A percentile compares a stretch with the other conserved stretches of the same genome.
These are phyloP conservation scores for Mnemiopsis leidyi DNA, from an alignment of 37 sponge, comb jelly and placozoan species.

Conservation along the genomic window DNA sequence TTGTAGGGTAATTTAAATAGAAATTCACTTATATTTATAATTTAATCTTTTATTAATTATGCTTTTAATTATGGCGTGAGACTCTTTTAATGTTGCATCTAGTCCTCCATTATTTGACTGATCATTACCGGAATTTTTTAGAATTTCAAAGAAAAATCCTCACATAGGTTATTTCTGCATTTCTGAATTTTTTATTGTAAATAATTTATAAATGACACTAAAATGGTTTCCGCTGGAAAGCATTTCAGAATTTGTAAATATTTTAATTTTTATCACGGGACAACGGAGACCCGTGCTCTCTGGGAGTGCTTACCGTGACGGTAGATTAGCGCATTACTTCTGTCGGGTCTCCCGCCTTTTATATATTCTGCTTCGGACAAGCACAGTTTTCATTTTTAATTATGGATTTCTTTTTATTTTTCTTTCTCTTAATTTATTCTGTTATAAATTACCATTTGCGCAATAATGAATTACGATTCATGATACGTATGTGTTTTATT, in stretches of 20 bases:
- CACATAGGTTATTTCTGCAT: background rate
- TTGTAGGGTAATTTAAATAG: background rate
- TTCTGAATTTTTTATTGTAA: background rate
- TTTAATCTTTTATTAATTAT: background rate
- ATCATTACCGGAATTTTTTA: no score
- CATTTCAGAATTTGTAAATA: background rate
- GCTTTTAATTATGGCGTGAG: background rate
- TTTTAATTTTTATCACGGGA: background rate
- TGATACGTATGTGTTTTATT: background rate
- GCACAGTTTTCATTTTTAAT: background rate
- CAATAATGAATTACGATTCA: background rate
- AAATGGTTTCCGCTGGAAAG: no score
- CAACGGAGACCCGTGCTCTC: no score
- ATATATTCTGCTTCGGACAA: no score
- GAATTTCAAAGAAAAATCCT: no score
- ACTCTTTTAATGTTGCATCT: background rate
- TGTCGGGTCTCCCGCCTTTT: no score
- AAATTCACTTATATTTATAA: background rate
- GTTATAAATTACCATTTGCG: background rate
- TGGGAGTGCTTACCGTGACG: no score
- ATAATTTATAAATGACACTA: background rate
- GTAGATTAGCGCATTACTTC: no score
- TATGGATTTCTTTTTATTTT: background rate
- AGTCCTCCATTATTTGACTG: background rate
- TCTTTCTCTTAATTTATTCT: background rate